Base-by-base conservation (phyloP, 2,797 vertebrate genomes). In the Pyrocephalus nanus region DNA sequence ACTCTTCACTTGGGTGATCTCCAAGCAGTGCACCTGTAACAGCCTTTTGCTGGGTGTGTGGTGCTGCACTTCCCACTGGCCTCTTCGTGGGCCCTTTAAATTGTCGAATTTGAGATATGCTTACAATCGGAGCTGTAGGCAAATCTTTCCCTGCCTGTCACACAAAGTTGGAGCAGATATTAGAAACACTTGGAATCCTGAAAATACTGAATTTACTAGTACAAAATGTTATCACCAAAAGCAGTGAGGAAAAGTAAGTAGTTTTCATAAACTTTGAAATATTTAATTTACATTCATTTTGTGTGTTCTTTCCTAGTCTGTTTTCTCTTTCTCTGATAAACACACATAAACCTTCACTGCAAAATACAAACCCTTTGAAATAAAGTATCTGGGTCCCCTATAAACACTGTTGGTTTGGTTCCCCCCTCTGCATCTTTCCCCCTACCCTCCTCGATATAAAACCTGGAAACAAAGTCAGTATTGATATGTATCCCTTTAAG, bases 321-420 rank as follows among this genome's bases (percentile, higher is more conserved):
- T 86, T 66, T 53, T 72, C 25, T n/a, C 30, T 71, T 83, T 51
- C 30, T 91, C 30, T 58, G 36, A 90, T 65, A 93, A 81, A 75
- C 21, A 69, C 26, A 58, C 3, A 61, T 9, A 65, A 80, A 86
- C 15, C 30, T 69, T 34, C 74, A 54, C 20, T 36, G 58, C 58
- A 93, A 95, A 90, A 80, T 15, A 86, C 9, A 91, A 76, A 66
- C 1, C 4, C 6, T 12, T 50, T 40, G 38, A 86, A 89, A 75
- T 51, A 82, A 86, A 77, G 23, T 61, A 77, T 7, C 25, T 26
- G 34, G 12, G 38, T 61, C 10, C 16, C 25, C 30, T 29, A 55
- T 20, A 8, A 88, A 65, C 19, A 62, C 3, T 12, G 8, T 26
- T 62, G 19, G 19, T 62, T 42, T 62, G 32, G n/a, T 47, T 32